Evolutionary conservation across 2,113 vertebrate genomes (phyloP), one percentile per base, ranked within the genome.

Genomic region (Emydocephalus ijimae): DNA sequence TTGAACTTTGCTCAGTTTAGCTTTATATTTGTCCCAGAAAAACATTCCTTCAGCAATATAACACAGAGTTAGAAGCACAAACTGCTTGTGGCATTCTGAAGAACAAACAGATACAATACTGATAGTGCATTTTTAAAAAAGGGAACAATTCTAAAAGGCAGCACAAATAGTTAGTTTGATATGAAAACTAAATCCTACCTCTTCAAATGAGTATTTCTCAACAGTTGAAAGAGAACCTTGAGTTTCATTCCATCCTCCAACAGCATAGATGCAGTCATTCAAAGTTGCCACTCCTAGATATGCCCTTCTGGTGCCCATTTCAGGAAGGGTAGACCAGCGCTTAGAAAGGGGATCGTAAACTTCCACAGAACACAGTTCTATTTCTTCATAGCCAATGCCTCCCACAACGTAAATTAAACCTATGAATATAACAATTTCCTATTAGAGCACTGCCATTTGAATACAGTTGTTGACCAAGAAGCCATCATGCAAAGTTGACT

Each of bases 331-430:
- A 87, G 98, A 98, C 99, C 99, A 99, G 0, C 98, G 98, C 54
- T 97, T 98, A 29, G 98, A 98, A 95, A 99, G 98, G 3, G 99
- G 99, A 95, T 99, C 98, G 0, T 99, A 99, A 52, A 98, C 97
- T 96, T 99, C 99, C 3, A 98, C 98, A 20, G 99, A 99, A 94
- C 97, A 95, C 88, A 99, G 98, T 96, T 99, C 99, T 95, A 97
- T 96, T 91, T 99, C 99, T 96, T 99, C 98, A 39, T 98, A 98
- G 91, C 98, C 98, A 97, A 99, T 99, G 56, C 99, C 99, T 20
- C 99, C 99, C 52, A 99, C 96, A 88, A 99, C 98, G 20, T 99
- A 99, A 95, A 99, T 99, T 94, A 98, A 98, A 92, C 99, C 99
- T 99, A 96, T 6, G 93, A 92, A 95, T 20, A 89, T 5, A 93